phyloP scores from a whole-genome alignment of 2,113 vertebrate species.

The Plestiodon gilberti region DNA sequence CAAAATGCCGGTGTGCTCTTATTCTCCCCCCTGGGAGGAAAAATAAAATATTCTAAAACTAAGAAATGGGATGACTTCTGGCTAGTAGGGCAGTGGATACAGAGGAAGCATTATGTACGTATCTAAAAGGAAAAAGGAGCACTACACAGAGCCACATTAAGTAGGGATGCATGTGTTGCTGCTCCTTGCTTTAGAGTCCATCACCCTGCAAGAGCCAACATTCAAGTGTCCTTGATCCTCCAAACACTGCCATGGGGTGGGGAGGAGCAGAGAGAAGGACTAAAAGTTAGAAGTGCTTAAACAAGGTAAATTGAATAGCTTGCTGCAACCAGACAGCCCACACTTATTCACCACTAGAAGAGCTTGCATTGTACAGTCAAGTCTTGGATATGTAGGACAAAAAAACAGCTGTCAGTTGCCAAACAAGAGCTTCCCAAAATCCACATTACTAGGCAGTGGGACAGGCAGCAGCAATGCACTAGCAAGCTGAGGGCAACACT shows the following conservation, averaged over 20 bases:
- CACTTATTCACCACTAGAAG: no score
- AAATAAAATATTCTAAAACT: neutral
- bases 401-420: neutral
- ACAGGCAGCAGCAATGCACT: neutral
- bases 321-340: neutral
- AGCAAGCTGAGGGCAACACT: neutral
- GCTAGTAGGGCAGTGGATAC: neutral
- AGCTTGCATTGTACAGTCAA: neutral
- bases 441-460: neutral
- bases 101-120: neutral
- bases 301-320: neutral
- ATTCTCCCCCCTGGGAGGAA: neutral
- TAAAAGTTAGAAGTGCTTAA: neutral
- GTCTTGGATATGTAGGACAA: neutral
- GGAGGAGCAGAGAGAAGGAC: neutral
- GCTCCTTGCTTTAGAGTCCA: neutral
- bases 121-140: neutral
- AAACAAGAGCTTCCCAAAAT: neutral
- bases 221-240: neutral
- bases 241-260: neutral
- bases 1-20: constrained; percentile 1
- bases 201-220: neutral
- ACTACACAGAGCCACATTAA: neutral
- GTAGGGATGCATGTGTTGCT: neutral
- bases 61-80: neutral